Base-by-base conservation (phyloP, 2,797 vertebrate genomes). In the Gymnothorax reevesii region DNA sequence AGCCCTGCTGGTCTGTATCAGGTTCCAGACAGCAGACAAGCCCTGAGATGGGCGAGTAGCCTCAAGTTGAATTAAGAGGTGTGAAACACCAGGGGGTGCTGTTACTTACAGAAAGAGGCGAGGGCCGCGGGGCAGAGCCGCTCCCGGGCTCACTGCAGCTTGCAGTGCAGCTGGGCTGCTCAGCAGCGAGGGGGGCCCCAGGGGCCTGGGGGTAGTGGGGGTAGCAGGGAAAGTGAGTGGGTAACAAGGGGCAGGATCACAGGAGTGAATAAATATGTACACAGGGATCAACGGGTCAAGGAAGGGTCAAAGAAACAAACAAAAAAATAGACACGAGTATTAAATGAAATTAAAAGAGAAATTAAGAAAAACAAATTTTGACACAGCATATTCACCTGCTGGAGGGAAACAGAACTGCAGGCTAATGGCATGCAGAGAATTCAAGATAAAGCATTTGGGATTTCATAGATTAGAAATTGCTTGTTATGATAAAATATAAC, bases 41-140 rank as follows among this genome's bases (percentile, higher is more conserved):
- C 59, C 52, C n/a, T 82, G n/a, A 69, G 80, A 59, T 55, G 22
- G 87, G 83, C 86, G 22, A 77, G 22, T 55, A 25, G 64, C 57
- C 12, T 66, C 82, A 75, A 57, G 15, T 83, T 80, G 83, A 62
- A 12, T 85, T 84, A 88, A 88, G 59, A 57, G 69, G 49, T 7
- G 42, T 54, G 75, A 20, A 52, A 79, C 75, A 7, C 25, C 92
- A 85, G 94, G 93, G 93, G 93, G 93, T 91, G 91, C 93, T 88
- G 25, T 94, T 96, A 97, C 96, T 98, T 96, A 97, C 94, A 96
- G 94, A 95, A 90, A 96, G 89, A 92, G 94, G 94, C 20, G 93
- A 93, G 86, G 94, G 93, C 90, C 93, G 92, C 90, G 94, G 91
- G 91, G 92, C 92, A 92, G 93, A 94, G 91, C 90, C 91, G 94